Base-by-base conservation (phyloP, 2,113 vertebrate genomes). In the Indicator maculatus region DNA sequence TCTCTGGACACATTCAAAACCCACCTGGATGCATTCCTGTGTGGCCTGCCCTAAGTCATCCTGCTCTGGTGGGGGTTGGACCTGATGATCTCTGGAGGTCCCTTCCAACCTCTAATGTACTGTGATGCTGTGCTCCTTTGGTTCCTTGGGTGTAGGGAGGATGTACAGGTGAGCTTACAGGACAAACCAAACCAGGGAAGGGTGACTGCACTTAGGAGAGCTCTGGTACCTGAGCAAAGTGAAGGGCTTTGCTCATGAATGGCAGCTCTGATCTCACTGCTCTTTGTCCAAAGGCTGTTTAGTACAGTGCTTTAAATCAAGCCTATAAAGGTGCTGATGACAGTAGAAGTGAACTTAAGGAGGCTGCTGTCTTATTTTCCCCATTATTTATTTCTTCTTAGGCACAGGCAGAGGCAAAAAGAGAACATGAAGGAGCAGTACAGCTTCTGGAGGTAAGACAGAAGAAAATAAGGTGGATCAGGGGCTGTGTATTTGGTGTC, bases 401-500 rank as follows among this genome's bases (percentile, higher is more conserved):
- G 99, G 99, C 99, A 3, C 99, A 99, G 97, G 98, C 98, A 84
- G 99, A 99, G 91, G 99, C 99, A 85, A 98, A 98, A 98, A 98
- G 98, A 92, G 99, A 99, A 85, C 99, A 99, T 98, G 99, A 99
- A 96, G 99, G 99, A 79, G 99, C 99, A 19, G 98, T 99, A 75
- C 99, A 99, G 95, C 98, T 99, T 97, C 97, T 99, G 97, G 99
- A 99, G 99, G 99, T 99, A 98, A 98, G 98, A 36, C 12, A n/a
- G 52, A 77, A 41, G n/a, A 53, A 73, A 63, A 60, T 9, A 16
- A 58, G 55, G 27, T 74, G 26, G 30, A 19, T 55, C 44, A 36
- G 14, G 52, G 28, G 36, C 30, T 94, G 45, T 16, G 44, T 39
- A 16, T 86, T 65, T 63, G 36, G 7, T 64, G 8, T 16, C 24